A percentile compares a stretch with the other conserved stretches of the same genome.
phyloP scores from a whole-genome alignment of 2,113 vertebrate genomes.

The Athene noctua region DNA sequence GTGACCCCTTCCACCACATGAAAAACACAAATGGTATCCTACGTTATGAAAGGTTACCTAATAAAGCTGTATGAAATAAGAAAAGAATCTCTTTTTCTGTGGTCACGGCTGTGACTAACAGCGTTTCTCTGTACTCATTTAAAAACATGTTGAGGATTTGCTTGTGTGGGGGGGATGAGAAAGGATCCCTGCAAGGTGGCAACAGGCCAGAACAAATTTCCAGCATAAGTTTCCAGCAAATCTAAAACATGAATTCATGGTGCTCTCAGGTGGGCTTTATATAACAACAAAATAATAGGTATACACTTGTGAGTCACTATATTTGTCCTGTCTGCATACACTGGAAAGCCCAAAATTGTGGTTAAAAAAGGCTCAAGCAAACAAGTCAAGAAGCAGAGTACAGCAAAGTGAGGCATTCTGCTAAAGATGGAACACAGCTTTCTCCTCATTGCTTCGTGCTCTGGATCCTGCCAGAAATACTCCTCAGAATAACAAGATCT shows the following conservation, averaged over 20 bases:
- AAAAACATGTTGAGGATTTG: background rate
- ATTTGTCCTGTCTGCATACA: conserved; percentile 41
- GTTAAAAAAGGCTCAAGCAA: conserved; percentile 35
- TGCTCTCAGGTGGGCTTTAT: conserved; percentile 49
- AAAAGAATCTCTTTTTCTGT: background rate
- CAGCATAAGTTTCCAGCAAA: conserved; percentile 36
- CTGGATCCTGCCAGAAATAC: background rate
- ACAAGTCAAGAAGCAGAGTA: background rate
- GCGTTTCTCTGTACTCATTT: background rate
- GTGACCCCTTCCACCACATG: background rate
- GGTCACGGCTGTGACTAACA: conserved; percentile 24
- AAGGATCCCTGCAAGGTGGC: background rate
- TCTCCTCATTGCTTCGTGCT: background rate
- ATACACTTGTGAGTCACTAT: conserved; percentile 22
- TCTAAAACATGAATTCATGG: conserved; percentile 37
- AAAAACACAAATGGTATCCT: background rate
- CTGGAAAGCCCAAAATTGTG: background rate
- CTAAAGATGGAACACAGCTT: conserved; percentile 32
- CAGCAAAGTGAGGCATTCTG: background rate
- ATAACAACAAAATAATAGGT: conserved; percentile 69
- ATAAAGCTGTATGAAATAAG: conserved; percentile 5
- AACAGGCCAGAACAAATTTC: conserved; percentile 30
- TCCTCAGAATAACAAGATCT: background rate
- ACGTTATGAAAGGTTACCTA: background rate
- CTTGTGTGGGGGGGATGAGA: background rate